phyloP scores from a whole-genome alignment of 2,888 invertebrate species.

The Sceliomorpha sp. region DNA sequence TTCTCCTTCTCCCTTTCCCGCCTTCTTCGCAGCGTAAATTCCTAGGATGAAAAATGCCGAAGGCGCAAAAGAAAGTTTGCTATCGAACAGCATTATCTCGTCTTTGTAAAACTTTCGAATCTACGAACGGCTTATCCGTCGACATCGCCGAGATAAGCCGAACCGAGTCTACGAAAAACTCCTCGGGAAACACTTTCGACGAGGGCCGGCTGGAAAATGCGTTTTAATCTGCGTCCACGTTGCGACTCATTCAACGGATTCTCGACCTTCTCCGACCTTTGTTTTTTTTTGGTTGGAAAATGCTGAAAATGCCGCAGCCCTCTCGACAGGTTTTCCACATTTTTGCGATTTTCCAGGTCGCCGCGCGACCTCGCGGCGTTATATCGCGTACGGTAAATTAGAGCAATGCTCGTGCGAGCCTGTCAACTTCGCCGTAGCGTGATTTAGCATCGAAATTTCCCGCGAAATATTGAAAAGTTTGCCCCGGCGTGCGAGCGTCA shows the following conservation, averaged over 20 bases:
- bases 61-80: constrained; percentile 50
- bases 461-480: constrained; percentile 50
- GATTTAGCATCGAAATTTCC: constrained; percentile 45
- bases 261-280: too few species aligned
- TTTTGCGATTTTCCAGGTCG: constrained; percentile 9
- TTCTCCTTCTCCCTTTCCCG: too few species aligned
- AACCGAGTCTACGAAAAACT: constrained; percentile 30
- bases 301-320: too few species aligned
- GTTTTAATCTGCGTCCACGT: too few species aligned
- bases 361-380: too few species aligned
- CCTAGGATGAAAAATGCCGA: constrained; percentile 51
- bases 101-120: constrained; percentile 56
- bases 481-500: constrained; percentile 11
- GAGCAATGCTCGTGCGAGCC: constrained; percentile 16
- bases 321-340: too few species aligned
- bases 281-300: too few species aligned
- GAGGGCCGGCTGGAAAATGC: not conserved
- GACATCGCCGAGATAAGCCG: constrained; percentile 34
- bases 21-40: constrained; percentile 32
- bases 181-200: constrained; percentile 22
- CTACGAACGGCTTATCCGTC: constrained; percentile 48
- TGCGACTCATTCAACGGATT: too few species aligned
- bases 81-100: constrained; percentile 48
- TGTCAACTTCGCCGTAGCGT: constrained; percentile 27
- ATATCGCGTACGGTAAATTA: constrained; percentile 33